Base-by-base conservation (phyloP, 1,140 invertebrate genomes). In the Ceratoteleas bidentatus region DNA sequence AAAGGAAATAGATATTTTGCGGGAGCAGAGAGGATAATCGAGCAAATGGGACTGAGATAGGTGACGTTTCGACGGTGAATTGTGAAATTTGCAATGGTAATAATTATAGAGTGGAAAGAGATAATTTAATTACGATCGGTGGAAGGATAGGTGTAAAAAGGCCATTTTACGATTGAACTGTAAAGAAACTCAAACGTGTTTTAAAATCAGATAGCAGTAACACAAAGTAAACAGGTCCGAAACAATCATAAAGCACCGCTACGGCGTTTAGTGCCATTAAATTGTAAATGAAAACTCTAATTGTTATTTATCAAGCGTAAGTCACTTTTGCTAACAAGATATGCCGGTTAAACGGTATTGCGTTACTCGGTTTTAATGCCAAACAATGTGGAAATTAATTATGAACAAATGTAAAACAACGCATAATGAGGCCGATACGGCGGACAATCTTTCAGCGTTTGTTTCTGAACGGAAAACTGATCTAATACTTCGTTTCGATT, bases 231-330 rank as follows among this genome's bases (percentile, higher is more conserved):
- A 47, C 13, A 40, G 8, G 13, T 6, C 8, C 13, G 45, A 40
- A 40, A 40, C 10, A 6, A 47, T 47, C 11, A 52, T 13, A 16
- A 54, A 5, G 11, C 34, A 15, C 14, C 13, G 7, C 24, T 24
- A 33, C 33, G 57, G 43, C 43, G 47, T 61, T 54, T 33, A 45
- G 38, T 45, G 43, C 24, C 13, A 54, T 66, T 45, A 56, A 47
- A 56, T 66, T 57, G 52, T 40, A 56, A 66, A 66, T 56, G 64
- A 40, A 66, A 56, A 56, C 32, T 15, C 15, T 56, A 66, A 66
- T 66, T 56, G 38, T 43, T 56, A 56, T 66, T 66, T 56, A 66
- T 66, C 45, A 66, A 45, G 6, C 38, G 45, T 16, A 56, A 66
- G 40, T 45, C 52, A 56, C 16, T 6, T 40, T 45, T 54, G 50